Percentiles rank a stretch among this genome's conserved stretches.
Evolutionary conservation across 2,888 invertebrate species (phyloP).

Genomic region (Andrena chrysosceles): DNA sequence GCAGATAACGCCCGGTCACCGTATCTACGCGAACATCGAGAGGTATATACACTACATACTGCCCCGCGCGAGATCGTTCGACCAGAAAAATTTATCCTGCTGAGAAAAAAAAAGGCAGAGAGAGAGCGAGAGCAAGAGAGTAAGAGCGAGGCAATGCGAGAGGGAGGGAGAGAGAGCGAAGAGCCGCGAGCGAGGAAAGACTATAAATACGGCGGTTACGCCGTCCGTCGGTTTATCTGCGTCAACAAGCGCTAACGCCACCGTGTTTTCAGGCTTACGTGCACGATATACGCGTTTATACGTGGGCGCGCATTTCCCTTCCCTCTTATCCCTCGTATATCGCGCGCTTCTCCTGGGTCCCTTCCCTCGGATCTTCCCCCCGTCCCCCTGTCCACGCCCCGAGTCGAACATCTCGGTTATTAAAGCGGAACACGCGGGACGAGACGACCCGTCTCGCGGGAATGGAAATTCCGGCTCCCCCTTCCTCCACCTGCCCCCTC

Average conservation of each 20-base stretch:
- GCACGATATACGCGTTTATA: conserved; percentile 65
- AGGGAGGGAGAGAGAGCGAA: background rate
- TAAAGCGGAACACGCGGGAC: conserved; percentile 53
- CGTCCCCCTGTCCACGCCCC: conserved; percentile 11
- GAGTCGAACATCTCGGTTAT: conserved; percentile 60
- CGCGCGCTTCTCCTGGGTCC: conserved; percentile 32
- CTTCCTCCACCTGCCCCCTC: background rate
- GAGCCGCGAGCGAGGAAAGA: conserved; percentile 43
- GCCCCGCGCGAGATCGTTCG: conserved; percentile 20
- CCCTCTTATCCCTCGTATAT: conserved; percentile 62
- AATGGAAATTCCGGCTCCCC: conserved; percentile 50
- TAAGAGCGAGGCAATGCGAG: background rate
- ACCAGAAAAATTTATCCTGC: conserved; percentile 44
- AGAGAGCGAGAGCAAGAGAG: background rate
- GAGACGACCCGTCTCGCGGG: conserved; percentile 15
- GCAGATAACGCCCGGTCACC: conserved; percentile 25
- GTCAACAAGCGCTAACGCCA: conserved; percentile 68
- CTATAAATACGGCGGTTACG: conserved; percentile 67
- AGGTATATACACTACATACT: conserved; percentile 45
- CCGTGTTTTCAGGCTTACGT: conserved; percentile 69
- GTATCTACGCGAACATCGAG: conserved; percentile 23
- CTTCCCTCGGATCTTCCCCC: conserved; percentile 27
- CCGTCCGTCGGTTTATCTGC: conserved; percentile 67
- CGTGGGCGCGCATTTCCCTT: conserved; percentile 61
- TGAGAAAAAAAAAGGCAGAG: background rate